Percentiles rank a stretch among this genome's conserved stretches.
phyloP scores from a whole-genome alignment of 1,140 invertebrate genomes.

The Archegozetes longisetosus region DNA sequence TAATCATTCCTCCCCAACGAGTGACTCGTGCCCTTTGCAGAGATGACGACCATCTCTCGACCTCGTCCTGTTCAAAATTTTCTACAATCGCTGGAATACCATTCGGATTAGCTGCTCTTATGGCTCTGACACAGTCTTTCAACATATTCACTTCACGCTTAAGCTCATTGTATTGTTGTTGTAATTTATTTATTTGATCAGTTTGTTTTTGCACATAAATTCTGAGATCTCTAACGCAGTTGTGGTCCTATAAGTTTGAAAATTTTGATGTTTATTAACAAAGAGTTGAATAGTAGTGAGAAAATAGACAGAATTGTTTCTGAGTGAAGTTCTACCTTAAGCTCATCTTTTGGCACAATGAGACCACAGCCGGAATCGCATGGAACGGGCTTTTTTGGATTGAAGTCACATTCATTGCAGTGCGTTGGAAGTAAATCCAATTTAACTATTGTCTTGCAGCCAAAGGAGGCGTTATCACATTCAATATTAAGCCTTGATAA shows the following conservation, averaged over 20 bases:
- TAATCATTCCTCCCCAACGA: conserved; percentile 93
- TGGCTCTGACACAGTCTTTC: conserved; percentile 79
- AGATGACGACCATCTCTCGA: conserved; percentile 69
- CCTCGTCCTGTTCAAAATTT: conserved; percentile 81
- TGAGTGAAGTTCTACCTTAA: conserved; percentile 39
- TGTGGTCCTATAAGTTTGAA: conserved; percentile 48
- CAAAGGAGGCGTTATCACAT: conserved; percentile 76
- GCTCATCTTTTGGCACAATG: conserved; percentile 83
- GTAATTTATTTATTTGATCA: conserved; percentile 63
- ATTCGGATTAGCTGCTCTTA: conserved; percentile 70
- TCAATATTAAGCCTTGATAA: conserved; percentile 66
- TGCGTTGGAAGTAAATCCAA: conserved; percentile 64
- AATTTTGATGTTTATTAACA: conserved; percentile 6
- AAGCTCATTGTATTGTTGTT: conserved; percentile 69
- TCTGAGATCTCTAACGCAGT: conserved; percentile 74
- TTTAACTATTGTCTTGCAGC: conserved; percentile 67
- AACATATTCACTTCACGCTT: conserved; percentile 69
- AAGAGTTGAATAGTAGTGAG: conserved; percentile 2
- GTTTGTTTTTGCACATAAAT: conserved; percentile 67
- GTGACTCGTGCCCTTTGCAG: conserved; percentile 71
- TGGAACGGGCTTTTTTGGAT: conserved; percentile 77
- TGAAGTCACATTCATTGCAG: conserved; percentile 78
- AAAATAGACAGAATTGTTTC: conserved; percentile 4
- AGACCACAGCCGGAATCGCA: conserved; percentile 85
- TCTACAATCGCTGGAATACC: conserved; percentile 64